These are phyloP conservation scores for Paracyclopina nana DNA, from an alignment of 1,140 invertebrate species.

Conservation along the genomic window DNA sequence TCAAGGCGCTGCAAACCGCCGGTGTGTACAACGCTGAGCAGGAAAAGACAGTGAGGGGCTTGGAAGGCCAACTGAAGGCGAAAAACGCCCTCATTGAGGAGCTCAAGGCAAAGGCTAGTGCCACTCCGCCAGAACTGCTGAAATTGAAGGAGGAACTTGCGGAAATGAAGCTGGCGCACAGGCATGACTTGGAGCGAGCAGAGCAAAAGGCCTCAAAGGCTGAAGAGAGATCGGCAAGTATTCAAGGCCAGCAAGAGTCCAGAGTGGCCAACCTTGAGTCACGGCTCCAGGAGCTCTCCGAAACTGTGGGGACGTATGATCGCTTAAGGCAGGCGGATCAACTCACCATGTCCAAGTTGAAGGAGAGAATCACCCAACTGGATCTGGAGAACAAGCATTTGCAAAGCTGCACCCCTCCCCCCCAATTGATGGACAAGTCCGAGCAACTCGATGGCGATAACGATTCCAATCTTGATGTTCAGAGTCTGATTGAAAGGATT, in stretches of 20 bases:
- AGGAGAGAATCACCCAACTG: background rate
- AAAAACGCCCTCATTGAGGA: background rate
- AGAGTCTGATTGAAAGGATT: background rate
- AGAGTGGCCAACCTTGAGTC: constrained; percentile 7
- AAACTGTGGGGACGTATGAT: constrained; percentile 8
- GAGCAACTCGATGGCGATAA: background rate
- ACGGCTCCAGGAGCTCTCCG: constrained; percentile 10
- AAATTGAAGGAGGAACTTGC: constrained; percentile 7
- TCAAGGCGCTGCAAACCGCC: background rate
- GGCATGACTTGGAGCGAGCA: constrained; percentile 2
- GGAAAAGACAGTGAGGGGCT: background rate
- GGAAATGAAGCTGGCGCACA: background rate
- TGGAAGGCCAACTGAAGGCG: background rate
- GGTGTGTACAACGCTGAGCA: background rate
- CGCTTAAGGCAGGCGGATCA: constrained; percentile 11
- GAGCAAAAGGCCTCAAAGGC: constrained; percentile 2
- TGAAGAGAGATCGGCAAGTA: background rate
- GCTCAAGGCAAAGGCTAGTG: background rate
- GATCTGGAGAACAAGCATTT: no score
- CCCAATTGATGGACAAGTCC: no score
- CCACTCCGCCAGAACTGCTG: background rate
- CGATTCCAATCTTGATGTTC: background rate
- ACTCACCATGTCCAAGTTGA: background rate
- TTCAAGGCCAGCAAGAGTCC: background rate
- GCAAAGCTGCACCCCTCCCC: no score